A percentile compares a stretch with the other conserved stretches of the same genome.
These are phyloP conservation scores for Lysiphlebus fabarum DNA, from an alignment of 1,140 invertebrate genomes.

Conservation along the genomic window DNA sequence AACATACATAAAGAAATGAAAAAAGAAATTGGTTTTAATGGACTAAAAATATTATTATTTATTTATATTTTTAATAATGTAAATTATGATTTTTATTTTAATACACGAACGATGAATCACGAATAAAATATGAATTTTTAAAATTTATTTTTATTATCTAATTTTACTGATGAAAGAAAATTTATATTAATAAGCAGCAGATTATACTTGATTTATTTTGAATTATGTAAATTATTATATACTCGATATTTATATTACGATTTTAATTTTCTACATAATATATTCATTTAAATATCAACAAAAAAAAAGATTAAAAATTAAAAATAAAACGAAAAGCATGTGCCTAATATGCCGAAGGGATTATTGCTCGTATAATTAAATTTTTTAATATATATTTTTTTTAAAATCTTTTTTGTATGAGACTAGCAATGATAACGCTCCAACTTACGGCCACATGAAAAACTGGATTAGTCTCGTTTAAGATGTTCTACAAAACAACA, in stretches of 20 bases:
- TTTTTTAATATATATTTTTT: too few relatives aligned
- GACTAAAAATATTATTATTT: too few relatives aligned
- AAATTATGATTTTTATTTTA: background rate
- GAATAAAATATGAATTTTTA: background rate
- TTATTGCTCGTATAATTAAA: too few relatives aligned
- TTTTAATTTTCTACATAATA: too few relatives aligned
- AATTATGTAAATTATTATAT: background rate
- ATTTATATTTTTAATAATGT: background rate
- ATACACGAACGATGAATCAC: background rate
- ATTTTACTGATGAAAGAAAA: constrained; percentile 8
- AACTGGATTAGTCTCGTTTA: constrained; percentile 57
- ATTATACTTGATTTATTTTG: background rate
- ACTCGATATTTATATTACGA: too few relatives aligned
- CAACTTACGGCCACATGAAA: constrained; percentile 57
- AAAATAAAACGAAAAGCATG: too few relatives aligned
- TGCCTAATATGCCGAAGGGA: too few relatives aligned
- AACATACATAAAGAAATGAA: background rate
- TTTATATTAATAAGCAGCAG: background rate
- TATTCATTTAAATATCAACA: too few relatives aligned
- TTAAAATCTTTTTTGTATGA: too few relatives aligned
- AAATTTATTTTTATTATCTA: too few relatives aligned
- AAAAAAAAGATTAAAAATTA: too few relatives aligned
- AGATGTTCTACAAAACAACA: constrained; percentile 55
- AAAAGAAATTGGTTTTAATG: background rate
- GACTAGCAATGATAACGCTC: constrained; percentile 45